Percentiles rank a stretch among this genome's conserved stretches.
Conservation (phyloP, 2,113 vertebrate species). For the Caranx melampygus region DNA sequence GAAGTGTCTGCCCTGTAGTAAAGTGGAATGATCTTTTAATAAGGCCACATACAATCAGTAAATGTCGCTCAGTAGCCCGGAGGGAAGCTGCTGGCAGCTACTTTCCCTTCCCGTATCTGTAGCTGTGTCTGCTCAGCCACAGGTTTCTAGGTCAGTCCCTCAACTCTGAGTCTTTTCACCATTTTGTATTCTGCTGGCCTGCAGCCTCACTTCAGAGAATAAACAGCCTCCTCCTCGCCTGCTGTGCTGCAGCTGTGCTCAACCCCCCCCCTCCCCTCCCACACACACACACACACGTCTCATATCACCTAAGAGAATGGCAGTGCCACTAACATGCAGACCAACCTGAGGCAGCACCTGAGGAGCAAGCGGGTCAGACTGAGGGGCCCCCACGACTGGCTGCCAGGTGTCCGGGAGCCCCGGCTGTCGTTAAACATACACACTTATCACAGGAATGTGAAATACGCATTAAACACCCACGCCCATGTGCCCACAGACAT, state of each 20-base stretch:
- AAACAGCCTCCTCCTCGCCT: constrained; percentile 48
- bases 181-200: constrained; percentile 51
- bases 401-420: constrained; percentile 33
- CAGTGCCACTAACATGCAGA: not conserved
- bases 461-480: constrained; percentile 19
- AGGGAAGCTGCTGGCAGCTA: not conserved
- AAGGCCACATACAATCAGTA: not conserved
- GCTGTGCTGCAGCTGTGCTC: constrained; percentile 64
- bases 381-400: constrained; percentile 3
- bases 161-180: not conserved
- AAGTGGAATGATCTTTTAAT: not conserved
- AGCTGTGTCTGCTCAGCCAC: constrained; percentile 6
- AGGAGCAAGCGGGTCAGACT: constrained; percentile 14
- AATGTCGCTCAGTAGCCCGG: not conserved
- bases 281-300: too few relatives aligned
- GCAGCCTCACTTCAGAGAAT: constrained; percentile 42
- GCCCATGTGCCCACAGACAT: not conserved
- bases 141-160: constrained; percentile 59
- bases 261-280: not conserved
- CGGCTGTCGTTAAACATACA: constrained; percentile 18
- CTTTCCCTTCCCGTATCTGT: not conserved
- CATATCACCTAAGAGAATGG: not conserved
- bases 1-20: not conserved
- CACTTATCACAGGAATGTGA: constrained; percentile 27
- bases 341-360: constrained; percentile 12